Conservation (phyloP, 2,113 vertebrate species). For the Nerophis ophidion region DNA sequence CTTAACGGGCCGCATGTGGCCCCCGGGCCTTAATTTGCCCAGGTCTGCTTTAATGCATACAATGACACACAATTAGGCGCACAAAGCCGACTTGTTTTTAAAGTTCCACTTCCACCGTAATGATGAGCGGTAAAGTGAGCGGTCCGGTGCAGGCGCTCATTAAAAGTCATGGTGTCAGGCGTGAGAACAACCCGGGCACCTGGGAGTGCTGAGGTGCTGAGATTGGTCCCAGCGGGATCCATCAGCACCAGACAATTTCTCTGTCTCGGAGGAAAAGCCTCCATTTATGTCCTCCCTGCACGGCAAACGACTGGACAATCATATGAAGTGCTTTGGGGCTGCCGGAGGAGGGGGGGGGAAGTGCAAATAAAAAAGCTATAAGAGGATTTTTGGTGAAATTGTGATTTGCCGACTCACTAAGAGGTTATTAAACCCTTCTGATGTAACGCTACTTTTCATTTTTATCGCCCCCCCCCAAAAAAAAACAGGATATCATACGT, state of each 20-base stretch:
- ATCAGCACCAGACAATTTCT: slow-evolving; percentile 11
- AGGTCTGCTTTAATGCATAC: too few relatives aligned
- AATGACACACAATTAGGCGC: too few relatives aligned
- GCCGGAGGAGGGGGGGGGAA: neutral
- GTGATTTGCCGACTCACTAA: slow-evolving; percentile 50
- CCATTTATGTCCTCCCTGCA: neutral
- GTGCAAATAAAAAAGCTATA: slow-evolving; percentile 11
- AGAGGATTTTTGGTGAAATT: slow-evolving; percentile 53
- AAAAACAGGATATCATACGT: neutral
- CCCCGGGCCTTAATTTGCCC: too few relatives aligned
- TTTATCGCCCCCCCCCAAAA: slow-evolving; percentile 21
- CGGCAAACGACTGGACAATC: neutral
- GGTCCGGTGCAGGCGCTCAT: slow-evolving; percentile 1
- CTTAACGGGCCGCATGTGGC: too few relatives aligned
- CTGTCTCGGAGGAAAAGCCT: neutral
- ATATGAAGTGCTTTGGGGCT: slow-evolving; percentile 5
- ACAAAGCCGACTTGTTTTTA: too few relatives aligned
- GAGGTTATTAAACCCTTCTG: slow-evolving; percentile 60
- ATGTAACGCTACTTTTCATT: slow-evolving; percentile 52
- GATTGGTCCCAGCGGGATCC: slow-evolving; percentile 34
- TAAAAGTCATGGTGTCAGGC: slow-evolving; percentile 7
- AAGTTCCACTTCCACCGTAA: too few relatives aligned
- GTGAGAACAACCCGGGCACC: slow-evolving; percentile 16
- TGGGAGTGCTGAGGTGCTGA: slow-evolving; percentile 3
- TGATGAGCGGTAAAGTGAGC: too few relatives aligned